Evolutionary conservation across 2,888 invertebrate species (phyloP), one percentile per base, ranked within the genome.

Genomic region (Euphydryas editha): DNA sequence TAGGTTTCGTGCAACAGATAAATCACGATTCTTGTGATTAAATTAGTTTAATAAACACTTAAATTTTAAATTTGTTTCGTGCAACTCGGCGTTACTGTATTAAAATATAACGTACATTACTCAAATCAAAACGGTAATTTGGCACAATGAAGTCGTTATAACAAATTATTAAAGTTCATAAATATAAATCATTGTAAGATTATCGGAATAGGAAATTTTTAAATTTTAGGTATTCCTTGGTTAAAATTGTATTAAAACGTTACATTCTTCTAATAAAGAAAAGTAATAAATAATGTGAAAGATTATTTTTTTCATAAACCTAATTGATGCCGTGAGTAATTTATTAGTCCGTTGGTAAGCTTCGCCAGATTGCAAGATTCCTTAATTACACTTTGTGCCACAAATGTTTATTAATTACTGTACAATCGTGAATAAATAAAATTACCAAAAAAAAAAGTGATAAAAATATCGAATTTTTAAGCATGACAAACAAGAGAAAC

Each of bases 291-390:
- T 30, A 30, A 30, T 17, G 10, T 8, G 8, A 30, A 24, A 54
- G n/a, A n/a, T 13, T 1, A 15, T 54, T 54, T 36, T 51, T 54
- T 54, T 54, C 36, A 17, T 54, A 17, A 54, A 54, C 54, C 54
- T 54, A 54, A 54, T 36, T n/a, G 30, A 54, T n/a, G 7, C n/a
- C 10, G 18, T 21, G 2, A 11, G 17, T 36, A 30, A 54, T 54
- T 54, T 36, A 36, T 54, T 54, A 36, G 11, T 10, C 3, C n/a
- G 49, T 15, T 30, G 30, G 15, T 51, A 51, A 51, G 51, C 51
- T 51, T n/a, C 24, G 15, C 30, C 30, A 54, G 54, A 18, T 18
- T 54, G n/a, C n/a, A 21, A 24, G 24, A n/a, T 21, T 24, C 13
- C 21, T 51, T 24, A 24, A 24, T 51, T 51, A 24, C 11, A 54